Evolutionary conservation across 2,797 vertebrate species (phyloP).

Genomic region (Pipistrellus pygmaeus): DNA sequence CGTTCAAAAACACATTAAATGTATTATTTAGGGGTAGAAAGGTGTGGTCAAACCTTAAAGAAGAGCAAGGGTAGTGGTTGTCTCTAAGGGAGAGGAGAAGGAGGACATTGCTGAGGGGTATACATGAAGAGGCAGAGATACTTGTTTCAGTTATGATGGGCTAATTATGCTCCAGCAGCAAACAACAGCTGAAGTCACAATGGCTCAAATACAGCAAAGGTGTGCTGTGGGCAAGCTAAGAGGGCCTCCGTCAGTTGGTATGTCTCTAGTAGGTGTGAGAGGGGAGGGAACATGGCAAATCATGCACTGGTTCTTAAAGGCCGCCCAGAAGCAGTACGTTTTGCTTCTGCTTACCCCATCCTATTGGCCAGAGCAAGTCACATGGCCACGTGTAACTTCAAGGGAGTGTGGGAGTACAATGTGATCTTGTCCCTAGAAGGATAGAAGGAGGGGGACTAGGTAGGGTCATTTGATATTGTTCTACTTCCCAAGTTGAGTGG

Average conservation of each 20-base stretch:
- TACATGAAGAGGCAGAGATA: neutral
- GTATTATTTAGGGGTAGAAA: neutral
- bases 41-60: conserved; percentile 3
- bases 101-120: neutral
- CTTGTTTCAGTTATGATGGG: neutral
- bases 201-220: neutral
- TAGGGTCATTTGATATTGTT: neutral
- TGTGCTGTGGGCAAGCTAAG: neutral
- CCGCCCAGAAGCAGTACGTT: neutral
- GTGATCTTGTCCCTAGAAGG: neutral
- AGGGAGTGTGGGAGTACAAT: neutral
- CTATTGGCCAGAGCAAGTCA: neutral
- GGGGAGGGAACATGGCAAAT: neutral
- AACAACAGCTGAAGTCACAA: neutral
- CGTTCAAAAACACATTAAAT: conserved; percentile 15
- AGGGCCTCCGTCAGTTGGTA: neutral
- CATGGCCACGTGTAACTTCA: neutral
- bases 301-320: neutral
- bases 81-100: neutral
- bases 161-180: neutral
- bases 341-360: conserved; percentile 2
- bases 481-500: neutral
- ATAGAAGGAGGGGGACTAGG: neutral
- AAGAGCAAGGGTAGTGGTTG: neutral
- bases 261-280: neutral